These are phyloP conservation scores for Pipa parva DNA, from an alignment of 2,113 vertebrate species.

Conservation along the genomic window DNA sequence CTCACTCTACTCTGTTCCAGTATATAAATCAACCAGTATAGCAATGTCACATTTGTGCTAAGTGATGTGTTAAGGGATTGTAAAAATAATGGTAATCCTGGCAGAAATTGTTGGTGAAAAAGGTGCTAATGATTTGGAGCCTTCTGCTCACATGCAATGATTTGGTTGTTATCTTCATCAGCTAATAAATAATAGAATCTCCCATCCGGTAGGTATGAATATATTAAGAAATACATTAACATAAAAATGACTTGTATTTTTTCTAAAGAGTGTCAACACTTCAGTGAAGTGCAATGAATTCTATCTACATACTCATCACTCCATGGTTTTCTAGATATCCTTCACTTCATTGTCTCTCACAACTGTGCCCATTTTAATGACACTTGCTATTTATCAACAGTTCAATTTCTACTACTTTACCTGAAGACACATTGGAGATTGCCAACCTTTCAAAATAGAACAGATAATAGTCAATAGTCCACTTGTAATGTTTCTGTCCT, in stretches of 20 bases:
- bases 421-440: conserved; percentile 23
- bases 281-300: neutral
- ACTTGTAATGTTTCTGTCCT: conserved; percentile 38
- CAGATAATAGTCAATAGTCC: conserved; percentile 23
- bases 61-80: too few relatives aligned
- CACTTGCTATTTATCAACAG: conserved; percentile 26
- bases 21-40: too few relatives aligned
- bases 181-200: neutral
- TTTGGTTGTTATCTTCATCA: too few relatives aligned
- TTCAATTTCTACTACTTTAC: conserved; percentile 34
- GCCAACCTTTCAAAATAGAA: conserved; percentile 1
- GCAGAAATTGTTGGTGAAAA: too few relatives aligned
- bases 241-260: neutral
- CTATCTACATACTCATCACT: neutral
- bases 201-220: neutral
- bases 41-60: too few relatives aligned
- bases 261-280: neutral
- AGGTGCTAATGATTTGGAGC: too few relatives aligned
- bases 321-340: neutral
- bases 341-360: conserved; percentile 11
- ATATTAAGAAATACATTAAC: neutral
- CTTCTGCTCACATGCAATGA: too few relatives aligned
- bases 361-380: conserved; percentile 35
- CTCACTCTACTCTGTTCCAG: too few relatives aligned
- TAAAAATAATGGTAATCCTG: too few relatives aligned